Percentiles rank a stretch among this genome's conserved stretches.
These are phyloP conservation scores for Phytoseiulus persimilis DNA, from an alignment of 2,888 invertebrate species.

Conservation along the genomic window DNA sequence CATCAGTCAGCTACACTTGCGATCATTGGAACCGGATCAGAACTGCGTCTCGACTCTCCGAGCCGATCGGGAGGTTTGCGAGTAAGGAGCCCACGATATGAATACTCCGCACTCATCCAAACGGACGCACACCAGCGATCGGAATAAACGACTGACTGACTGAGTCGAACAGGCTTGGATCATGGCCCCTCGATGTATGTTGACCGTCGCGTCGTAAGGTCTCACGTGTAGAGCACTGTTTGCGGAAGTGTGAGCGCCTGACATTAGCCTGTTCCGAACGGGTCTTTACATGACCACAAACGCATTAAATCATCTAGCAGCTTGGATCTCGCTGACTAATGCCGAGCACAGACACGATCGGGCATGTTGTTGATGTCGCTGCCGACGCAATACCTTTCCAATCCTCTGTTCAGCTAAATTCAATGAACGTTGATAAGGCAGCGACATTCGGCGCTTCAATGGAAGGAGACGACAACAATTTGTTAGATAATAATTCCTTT, in stretches of 20 bases:
- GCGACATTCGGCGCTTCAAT: background rate
- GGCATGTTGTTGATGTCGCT: background rate
- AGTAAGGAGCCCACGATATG: too few species aligned
- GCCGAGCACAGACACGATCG: background rate
- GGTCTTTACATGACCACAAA: slow-evolving; percentile 5
- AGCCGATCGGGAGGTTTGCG: background rate
- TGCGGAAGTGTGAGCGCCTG: background rate
- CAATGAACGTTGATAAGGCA: background rate
- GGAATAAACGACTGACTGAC: background rate
- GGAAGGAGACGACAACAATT: background rate
- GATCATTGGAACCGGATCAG: background rate
- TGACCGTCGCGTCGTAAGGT: background rate
- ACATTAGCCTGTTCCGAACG: background rate
- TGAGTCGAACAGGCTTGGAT: background rate
- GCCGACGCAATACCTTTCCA: background rate
- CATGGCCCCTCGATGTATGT: background rate
- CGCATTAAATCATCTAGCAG: background rate
- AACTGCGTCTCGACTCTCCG: background rate
- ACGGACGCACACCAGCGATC: background rate
- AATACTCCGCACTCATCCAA: too few species aligned
- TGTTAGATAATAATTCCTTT: background rate
- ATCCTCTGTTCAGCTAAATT: background rate
- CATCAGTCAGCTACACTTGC: background rate
- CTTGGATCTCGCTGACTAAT: background rate
- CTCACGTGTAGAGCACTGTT: slow-evolving; percentile 5